Base-by-base conservation (phyloP, 2,888 invertebrate species). In the Tolmerus cingulatus region DNA sequence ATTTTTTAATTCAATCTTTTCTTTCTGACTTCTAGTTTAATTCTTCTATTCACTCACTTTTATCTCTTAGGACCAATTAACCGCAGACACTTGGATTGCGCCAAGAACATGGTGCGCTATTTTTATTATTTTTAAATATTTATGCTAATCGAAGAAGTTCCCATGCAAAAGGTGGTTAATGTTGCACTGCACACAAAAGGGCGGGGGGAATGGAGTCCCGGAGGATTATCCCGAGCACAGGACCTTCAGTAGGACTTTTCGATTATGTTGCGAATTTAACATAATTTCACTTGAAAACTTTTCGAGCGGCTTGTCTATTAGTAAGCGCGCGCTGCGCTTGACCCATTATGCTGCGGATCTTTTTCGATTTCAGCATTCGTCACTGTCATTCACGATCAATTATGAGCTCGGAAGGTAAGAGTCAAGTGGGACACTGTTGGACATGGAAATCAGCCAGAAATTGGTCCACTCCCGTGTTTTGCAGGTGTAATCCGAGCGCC, bases 311-410 rank as follows among this genome's bases (percentile, higher is more conserved):
- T 66, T 27, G 66, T 66, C 27, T 14, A 9, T 66, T 66, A 66
- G 12, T 5, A 66, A 66, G 2, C 66, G 66, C 8, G 66, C 66
- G 23, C 27, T 66, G 27, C 23, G 66, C 23, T 14, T 66, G 66
- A 23, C 2, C 12, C 66, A 66, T 66, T 66, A 23, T 23, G 66
- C 66, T 12, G n/a, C 66, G 66, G 66, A 27, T 27, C 27, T 66
- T 23, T 66, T 66, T 23, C 19, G 23, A 66, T 66, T 66, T 23
- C 9, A 23, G 23, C 66, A 66, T 30, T 81, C 51, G 27, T 51
- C 81, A 81, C 81, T 81, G 55, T 81, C 55, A 55, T 30, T 81
- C 81, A 51, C 81, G 34, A 34, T 27, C 30, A 81, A 51, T 27
- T 51, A 51, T 81, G 43, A 81, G 81, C 81, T 51, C 81, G 51